phyloP scores from a whole-genome alignment of 1,140 invertebrate species.

The Aphidius ervi region DNA sequence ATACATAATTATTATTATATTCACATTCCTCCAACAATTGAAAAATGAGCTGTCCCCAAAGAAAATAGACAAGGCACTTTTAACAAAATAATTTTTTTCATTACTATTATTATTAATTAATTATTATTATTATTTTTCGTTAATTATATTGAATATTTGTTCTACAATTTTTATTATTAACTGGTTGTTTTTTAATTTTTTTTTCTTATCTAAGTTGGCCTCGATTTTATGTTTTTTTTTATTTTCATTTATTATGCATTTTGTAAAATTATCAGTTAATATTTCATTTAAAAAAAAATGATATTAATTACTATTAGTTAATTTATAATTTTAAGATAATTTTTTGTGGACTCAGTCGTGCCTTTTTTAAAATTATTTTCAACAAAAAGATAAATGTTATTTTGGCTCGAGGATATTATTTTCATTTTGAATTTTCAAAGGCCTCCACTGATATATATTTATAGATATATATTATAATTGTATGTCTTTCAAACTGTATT shows the following conservation, averaged over 20 bases:
- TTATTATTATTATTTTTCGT: constrained; percentile 12
- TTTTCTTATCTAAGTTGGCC: no score
- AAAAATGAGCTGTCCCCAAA: constrained; percentile 50
- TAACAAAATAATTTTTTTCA: constrained; percentile 41
- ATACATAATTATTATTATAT: constrained; percentile 41
- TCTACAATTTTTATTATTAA: constrained; percentile 35
- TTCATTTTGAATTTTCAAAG: no score
- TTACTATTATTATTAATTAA: constrained; percentile 17
- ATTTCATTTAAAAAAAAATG: constrained; percentile 20
- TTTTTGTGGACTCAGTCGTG: no score
- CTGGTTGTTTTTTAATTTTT: constrained; percentile 43
- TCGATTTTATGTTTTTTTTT: constrained; percentile 25
- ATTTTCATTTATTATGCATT: not conserved
- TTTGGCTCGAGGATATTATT: no score
- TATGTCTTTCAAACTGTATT: no score
- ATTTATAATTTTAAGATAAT: no score
- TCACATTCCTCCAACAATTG: constrained; percentile 52
- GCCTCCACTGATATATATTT: no score
- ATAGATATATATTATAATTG: no score
- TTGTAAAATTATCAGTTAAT: not conserved
- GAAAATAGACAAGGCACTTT: constrained; percentile 54
- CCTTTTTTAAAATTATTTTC: no score
- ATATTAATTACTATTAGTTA: no score
- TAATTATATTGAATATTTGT: constrained; percentile 12
- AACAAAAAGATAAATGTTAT: no score